Evolutionary conservation across 2,888 invertebrate species (phyloP).

Genomic region (Chrysotoxum bicinctum): DNA sequence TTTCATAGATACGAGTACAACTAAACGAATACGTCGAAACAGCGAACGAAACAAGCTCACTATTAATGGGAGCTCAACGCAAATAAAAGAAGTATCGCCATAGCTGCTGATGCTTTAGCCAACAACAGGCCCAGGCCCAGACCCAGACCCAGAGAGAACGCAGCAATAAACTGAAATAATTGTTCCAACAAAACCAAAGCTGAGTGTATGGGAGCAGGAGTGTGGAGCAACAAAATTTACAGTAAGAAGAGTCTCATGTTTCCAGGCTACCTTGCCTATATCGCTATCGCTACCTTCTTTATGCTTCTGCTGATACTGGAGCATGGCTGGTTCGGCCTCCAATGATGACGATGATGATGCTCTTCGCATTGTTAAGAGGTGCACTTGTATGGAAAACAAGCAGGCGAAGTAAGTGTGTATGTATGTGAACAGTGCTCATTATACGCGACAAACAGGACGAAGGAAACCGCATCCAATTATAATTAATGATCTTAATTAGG

Average conservation of each 20-base stretch:
- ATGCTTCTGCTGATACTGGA: not conserved
- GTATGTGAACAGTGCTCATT: conserved; percentile 64
- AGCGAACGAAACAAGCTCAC: conserved; percentile 20
- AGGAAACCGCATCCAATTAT: conserved; percentile 75
- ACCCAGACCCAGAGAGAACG: not conserved
- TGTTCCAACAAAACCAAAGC: conserved; percentile 61
- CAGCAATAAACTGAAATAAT: conserved; percentile 68
- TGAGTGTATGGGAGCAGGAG: conserved; percentile 23
- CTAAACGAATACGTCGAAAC: conserved; percentile 3
- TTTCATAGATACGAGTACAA: not conserved
- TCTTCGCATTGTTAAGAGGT: conserved; percentile 59
- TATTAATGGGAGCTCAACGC: conserved; percentile 49
- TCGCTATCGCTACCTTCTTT: not conserved
- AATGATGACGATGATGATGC: conserved; percentile 44
- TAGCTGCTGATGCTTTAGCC: not conserved
- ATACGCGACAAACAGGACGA: conserved; percentile 71
- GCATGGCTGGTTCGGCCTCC: conserved; percentile 19
- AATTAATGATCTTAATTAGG: conserved; percentile 75
- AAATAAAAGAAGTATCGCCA: conserved; percentile 66
- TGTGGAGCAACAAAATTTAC: conserved; percentile 4
- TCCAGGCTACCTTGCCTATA: conserved; percentile 25
- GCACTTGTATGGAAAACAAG: conserved; percentile 66
- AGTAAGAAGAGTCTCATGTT: conserved; percentile 49
- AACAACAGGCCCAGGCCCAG: conserved; percentile 23
- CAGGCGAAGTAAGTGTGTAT: conserved; percentile 17